Evolutionary conservation across 2,113 vertebrate species (phyloP).

Genomic region (Pachyramphus minor): DNA sequence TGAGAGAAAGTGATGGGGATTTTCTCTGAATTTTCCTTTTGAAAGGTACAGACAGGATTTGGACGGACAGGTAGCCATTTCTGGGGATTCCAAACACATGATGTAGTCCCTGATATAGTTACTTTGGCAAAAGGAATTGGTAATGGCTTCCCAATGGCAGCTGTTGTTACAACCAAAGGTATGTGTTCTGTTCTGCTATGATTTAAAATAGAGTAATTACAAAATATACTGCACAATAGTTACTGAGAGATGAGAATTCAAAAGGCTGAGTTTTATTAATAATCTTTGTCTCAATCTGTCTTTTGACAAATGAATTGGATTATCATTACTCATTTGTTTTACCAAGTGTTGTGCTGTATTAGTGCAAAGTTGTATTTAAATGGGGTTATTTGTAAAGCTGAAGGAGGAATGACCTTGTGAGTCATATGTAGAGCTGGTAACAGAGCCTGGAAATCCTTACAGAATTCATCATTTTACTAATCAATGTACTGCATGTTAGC

Average conservation of each 20-base stretch:
- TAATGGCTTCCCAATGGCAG: conserved; percentile 97
- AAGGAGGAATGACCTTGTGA: background rate
- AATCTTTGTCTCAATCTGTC: background rate
- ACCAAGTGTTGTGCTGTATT: background rate
- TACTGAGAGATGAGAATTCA: background rate
- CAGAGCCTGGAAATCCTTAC: background rate
- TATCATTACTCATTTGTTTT: background rate
- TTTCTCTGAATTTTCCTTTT: background rate
- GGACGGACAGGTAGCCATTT: conserved; percentile 89
- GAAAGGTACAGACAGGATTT: conserved; percentile 94
- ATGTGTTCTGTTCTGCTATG: background rate
- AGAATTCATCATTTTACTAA: background rate
- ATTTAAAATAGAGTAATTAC: background rate
- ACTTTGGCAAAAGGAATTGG: conserved; percentile 95
- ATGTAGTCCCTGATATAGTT: conserved; percentile 88
- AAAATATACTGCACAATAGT: background rate
- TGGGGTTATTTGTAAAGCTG: background rate
- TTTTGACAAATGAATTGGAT: background rate
- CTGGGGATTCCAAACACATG: conserved; percentile 93
- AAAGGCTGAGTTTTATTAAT: background rate
- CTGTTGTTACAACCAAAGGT: conserved; percentile 90
- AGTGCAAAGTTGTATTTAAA: background rate
- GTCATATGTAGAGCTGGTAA: background rate
- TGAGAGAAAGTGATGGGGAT: background rate
- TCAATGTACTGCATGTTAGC: background rate